Evolutionary conservation across 1,140 invertebrate genomes (phyloP), one percentile per base, ranked within the genome.

Genomic region (Eufriesea mexicana): DNA sequence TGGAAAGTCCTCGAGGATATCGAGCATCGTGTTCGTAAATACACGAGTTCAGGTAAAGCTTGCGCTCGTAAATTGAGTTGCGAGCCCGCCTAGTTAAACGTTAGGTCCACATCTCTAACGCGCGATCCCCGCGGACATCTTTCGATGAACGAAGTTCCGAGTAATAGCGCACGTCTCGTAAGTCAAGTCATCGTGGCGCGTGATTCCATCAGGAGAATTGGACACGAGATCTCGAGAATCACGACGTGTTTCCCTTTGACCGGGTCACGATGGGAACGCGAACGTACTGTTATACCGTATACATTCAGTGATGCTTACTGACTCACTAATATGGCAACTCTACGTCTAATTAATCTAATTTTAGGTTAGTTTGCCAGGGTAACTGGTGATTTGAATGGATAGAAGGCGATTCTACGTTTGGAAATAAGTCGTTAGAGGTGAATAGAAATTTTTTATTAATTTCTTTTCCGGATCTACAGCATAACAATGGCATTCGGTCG

Each of bases 11-110:
- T 71, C 73, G 51, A 67, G 78, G 76, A 73, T 51, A 79, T 85
- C 64, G 83, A 83, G 73, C 59, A 47, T 71, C 57, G 68, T 85
- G 82, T 88, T 70, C 68, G 67, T 86, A 86, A 80, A 89, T 83
- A 82, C 68, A 73, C 66, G 57, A 51, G 66, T n/a, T 83, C 66
- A 70, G 62, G 87, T 61, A 78, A 76, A 84, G 83, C 78, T 82
- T 76, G 78, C 64, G 67, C 35, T 62, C 72, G 86, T 62, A 90
- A 91, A 90, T 90, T 89, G 83, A 89, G 86, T 88, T 89, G 83
- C 80, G 72, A 85, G 71, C 79, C 73, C 82, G 70, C 55, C 77
- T 82, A 85, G 80, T 83, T 84, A 88, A 91, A 88, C 88, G 86
- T 85, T 76, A 66, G 88, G 78, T 91, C 87, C 89, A 70, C 84